Conservation (phyloP, 1,140 invertebrate genomes). For the Diabrotica virgifera region DNA sequence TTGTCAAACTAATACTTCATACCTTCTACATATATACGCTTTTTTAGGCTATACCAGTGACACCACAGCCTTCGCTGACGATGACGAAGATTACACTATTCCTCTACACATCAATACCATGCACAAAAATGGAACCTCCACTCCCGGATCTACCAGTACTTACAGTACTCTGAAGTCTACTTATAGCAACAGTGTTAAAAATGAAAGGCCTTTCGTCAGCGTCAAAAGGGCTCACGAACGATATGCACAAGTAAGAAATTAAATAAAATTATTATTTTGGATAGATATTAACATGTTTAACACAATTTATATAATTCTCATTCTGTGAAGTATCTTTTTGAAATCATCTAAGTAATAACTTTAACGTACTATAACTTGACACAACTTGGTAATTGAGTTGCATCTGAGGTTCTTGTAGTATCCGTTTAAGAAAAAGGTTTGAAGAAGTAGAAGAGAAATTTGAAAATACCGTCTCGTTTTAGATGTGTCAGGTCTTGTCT, state of each 20-base stretch:
- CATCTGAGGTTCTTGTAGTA: too few species aligned
- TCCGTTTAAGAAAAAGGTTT: too few species aligned
- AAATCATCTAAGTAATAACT: too few species aligned
- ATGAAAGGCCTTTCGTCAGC: slow-evolving; percentile 62
- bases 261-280: neutral
- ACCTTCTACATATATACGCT: neutral
- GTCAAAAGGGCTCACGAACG: slow-evolving; percentile 64
- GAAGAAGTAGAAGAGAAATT: too few species aligned
- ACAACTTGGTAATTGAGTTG: too few species aligned
- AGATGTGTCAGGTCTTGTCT: too few species aligned
- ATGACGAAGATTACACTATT: slow-evolving; percentile 63
- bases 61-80: slow-evolving; percentile 71
- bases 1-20: neutral
- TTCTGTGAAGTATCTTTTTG: neutral
- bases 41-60: slow-evolving; percentile 65
- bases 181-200: slow-evolving; percentile 29
- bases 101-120: slow-evolving; percentile 64
- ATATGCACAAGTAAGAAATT: slow-evolving; percentile 37
- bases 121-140: slow-evolving; percentile 30
- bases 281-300: neutral
- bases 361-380: too few species aligned
- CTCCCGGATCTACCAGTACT: slow-evolving; percentile 27
- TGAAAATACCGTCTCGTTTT: too few species aligned
- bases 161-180: slow-evolving; percentile 30
- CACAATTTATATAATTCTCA: neutral